Conservation (phyloP, 2,797 vertebrate genomes). For the Schizothorax lantsangensis region DNA sequence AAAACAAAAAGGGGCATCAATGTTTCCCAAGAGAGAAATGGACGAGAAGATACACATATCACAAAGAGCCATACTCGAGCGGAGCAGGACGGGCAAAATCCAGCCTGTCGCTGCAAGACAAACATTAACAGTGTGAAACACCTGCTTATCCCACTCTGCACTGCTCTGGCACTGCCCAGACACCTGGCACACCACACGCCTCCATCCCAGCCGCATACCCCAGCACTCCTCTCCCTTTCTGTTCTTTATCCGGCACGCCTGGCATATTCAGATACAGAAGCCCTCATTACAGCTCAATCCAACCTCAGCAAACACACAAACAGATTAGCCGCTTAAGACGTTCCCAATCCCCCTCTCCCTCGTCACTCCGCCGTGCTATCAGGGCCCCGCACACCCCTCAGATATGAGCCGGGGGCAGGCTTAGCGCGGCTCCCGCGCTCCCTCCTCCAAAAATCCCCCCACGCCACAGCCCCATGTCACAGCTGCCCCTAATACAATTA, state of each 20-base stretch:
- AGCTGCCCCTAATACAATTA: conserved; percentile 87
- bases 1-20: conserved; percentile 39
- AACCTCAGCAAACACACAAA: conserved; percentile 89
- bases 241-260: conserved; percentile 83
- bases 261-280: conserved; percentile 88
- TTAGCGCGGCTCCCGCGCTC: conserved; percentile 74
- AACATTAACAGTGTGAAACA: conserved; percentile 59
- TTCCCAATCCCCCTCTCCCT: conserved; percentile 82
- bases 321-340: conserved; percentile 80
- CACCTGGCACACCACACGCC: conserved; percentile 57
- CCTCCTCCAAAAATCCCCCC: conserved; percentile 69
- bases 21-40: conserved; percentile 32
- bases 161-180: conserved; percentile 48
- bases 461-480: conserved; percentile 81
- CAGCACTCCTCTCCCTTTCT: conserved; percentile 21
- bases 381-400: conserved; percentile 84
- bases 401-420: conserved; percentile 83
- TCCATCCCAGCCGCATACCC: conserved; percentile 53
- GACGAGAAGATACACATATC: conserved; percentile 16
- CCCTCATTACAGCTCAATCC: conserved; percentile 89
- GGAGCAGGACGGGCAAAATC: conserved; percentile 36
- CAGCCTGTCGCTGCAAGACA: conserved; percentile 55
- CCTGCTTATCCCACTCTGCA: conserved; percentile 52
- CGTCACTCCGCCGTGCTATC: conserved; percentile 80
- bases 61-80: neutral